Evolutionary conservation across 2,888 invertebrate genomes (phyloP), one percentile per base, ranked within the genome.

Genomic region (Xylocampa areola): DNA sequence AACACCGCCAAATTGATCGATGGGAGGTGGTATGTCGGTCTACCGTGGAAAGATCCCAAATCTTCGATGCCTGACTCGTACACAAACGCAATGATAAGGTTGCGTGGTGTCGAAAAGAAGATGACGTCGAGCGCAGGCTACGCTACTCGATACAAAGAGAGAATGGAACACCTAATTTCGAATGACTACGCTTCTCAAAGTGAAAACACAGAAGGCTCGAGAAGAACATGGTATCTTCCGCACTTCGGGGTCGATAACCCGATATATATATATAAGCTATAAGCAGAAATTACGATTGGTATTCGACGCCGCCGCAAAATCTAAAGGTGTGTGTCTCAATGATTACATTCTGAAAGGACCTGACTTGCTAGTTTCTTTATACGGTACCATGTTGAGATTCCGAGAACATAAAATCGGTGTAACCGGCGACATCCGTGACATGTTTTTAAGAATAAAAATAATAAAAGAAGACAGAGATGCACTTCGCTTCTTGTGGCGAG

Each of bases 181-280:
- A 39, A 39, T 7, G 10, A 39, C 25, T 39, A 14, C n/a, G 39
- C 39, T 14, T 23, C 13, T 10, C 25, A 25, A 39, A 25, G 13
- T 25, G 23, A 23, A 13, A 14, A n/a, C n/a, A 25, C 8, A 10
- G 37, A 1, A 76, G 76, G 75, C 79, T 59, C n/a, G n/a, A n/a
- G n/a, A n/a, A n/a, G n/a, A n/a, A n/a, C n/a, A n/a, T n/a, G n/a
- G n/a, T n/a, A n/a, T 23, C 21, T 66, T 11, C 73, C 77, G 0
- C 76, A 77, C 39, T 78, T 77, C 27, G 73, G 66, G 0, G 71
- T 74, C 0, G 61, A 70, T 5, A 74, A 73, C 55, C 70, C 72
- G 1, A 41, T n/a, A n/a, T n/a, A n/a, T n/a, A n/a, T n/a, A n/a
- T n/a, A n/a, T n/a, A n/a, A n/a, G n/a, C n/a, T n/a, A 29, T 11